Percentiles rank a stretch among this genome's conserved stretches.
Evolutionary conservation across 1,140 invertebrate genomes (phyloP).

Genomic region (Drosophila ogumai): DNA sequence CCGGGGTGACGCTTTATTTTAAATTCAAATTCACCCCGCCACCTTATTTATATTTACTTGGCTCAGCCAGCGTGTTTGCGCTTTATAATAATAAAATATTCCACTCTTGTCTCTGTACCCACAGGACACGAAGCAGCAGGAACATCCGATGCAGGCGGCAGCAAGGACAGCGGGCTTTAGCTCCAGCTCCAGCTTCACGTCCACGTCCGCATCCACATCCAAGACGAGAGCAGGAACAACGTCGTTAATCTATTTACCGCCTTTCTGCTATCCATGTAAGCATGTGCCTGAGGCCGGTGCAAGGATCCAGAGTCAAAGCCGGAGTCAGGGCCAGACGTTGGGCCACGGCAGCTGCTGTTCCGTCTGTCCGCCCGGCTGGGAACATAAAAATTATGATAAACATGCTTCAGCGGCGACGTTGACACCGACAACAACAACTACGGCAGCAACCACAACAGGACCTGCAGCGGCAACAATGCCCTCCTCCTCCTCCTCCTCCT

Average conservation of each 20-base stretch:
- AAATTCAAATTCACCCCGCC: conserved; percentile 75
- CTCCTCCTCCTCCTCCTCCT: conserved; percentile 9
- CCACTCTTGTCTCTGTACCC: conserved; percentile 68
- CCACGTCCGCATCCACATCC: conserved; percentile 40
- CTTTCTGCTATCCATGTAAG: conserved; percentile 82
- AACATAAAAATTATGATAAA: conserved; percentile 83
- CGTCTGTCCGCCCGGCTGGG: conserved; percentile 43
- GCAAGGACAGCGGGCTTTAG: conserved; percentile 36
- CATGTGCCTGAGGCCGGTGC: conserved; percentile 71
- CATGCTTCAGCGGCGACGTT: conserved; percentile 66
- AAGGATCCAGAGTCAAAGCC: conserved; percentile 17
- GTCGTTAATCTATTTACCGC: conserved; percentile 84
- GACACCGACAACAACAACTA: conserved; percentile 35
- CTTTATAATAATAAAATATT: conserved; percentile 79
- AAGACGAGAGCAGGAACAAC: conserved; percentile 77
- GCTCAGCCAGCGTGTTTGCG: conserved; percentile 43
- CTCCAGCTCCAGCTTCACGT: conserved; percentile 30
- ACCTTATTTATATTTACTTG: conserved; percentile 79
- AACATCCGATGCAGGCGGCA: conserved; percentile 48
- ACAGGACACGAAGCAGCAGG: conserved; percentile 57
- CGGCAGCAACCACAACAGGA: conserved; percentile 18
- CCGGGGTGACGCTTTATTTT: conserved; percentile 69
- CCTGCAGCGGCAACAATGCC: conserved; percentile 36
- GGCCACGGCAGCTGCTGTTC: conserved; percentile 47
- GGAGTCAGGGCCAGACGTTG: conserved; percentile 20